phyloP scores from a whole-genome alignment of 2,797 vertebrate genomes.

The Typhlichthys subterraneus region DNA sequence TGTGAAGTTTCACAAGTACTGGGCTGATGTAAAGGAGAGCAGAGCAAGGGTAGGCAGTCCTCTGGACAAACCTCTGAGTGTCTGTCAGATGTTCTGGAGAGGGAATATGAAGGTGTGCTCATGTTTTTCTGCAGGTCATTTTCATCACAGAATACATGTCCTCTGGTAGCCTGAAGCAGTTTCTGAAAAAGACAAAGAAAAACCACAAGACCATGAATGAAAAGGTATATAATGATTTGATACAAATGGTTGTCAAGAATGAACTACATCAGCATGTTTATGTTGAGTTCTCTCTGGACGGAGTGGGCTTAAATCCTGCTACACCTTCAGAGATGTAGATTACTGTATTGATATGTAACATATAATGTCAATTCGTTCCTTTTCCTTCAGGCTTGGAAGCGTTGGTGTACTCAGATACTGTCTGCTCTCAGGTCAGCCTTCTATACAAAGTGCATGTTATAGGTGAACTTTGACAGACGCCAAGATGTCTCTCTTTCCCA shows the following conservation, averaged over 20 bases:
- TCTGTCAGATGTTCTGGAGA: too few species aligned
- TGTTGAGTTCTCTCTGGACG: too few species aligned
- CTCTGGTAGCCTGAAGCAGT: slow-evolving; percentile 97
- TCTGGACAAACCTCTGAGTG: too few species aligned
- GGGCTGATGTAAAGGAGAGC: slow-evolving; percentile 97
- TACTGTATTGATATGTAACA: background rate
- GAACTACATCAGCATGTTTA: too few species aligned
- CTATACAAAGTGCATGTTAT: background rate
- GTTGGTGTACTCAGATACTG: slow-evolving; percentile 97
- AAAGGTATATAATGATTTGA: slow-evolving; percentile 80
- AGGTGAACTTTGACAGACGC: background rate
- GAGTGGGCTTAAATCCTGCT: too few species aligned
- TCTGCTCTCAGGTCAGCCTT: slow-evolving; percentile 91
- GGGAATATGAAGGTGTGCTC: background rate
- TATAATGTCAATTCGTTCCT: background rate
- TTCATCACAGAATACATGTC: slow-evolving; percentile 99
- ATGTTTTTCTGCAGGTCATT: slow-evolving; percentile 84
- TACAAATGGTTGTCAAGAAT: too few species aligned
- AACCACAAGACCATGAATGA: slow-evolving; percentile 99
- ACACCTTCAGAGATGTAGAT: too few species aligned
- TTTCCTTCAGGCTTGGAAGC: slow-evolving; percentile 90
- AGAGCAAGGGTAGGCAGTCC: slow-evolving; percentile 86
- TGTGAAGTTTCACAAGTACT: slow-evolving; percentile 99
- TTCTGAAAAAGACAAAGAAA: slow-evolving; percentile 99
- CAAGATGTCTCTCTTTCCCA: background rate